Conservation (phyloP, 1,140 invertebrate species). For the Babylonia areolata region DNA sequence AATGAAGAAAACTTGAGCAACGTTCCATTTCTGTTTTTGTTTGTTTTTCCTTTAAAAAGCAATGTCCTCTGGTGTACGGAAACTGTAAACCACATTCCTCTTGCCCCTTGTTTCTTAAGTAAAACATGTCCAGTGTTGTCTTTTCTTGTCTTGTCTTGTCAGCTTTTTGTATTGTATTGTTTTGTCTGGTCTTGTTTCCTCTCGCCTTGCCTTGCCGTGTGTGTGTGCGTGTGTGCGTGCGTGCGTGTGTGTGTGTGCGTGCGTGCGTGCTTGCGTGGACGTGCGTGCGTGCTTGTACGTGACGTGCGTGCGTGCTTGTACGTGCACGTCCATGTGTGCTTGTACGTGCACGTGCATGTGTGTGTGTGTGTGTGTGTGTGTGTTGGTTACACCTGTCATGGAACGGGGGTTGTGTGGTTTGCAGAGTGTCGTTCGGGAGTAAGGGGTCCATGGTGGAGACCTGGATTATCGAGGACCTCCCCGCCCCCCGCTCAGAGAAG, state of each 20-base stretch:
- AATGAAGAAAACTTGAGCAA: too few species aligned
- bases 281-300: not conserved
- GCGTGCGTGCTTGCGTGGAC: not conserved
- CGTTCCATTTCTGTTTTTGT: too few species aligned
- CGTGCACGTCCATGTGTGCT: not conserved
- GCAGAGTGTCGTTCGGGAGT: constrained; percentile 67
- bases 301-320: not conserved
- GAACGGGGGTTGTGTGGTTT: constrained; percentile 21
- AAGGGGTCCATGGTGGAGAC: constrained; percentile 67
- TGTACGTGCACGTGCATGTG: not conserved
- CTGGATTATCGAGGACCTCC: constrained; percentile 63
- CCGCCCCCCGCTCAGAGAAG: constrained; percentile 32
- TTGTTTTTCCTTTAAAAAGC: too few species aligned
- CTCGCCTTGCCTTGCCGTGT: too few species aligned
- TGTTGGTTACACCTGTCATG: not conserved
- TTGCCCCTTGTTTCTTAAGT: too few species aligned
- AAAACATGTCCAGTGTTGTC: too few species aligned
- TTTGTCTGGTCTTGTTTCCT: too few species aligned
- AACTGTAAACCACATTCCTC: too few species aligned
- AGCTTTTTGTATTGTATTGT: too few species aligned
- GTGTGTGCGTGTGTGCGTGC: not conserved
- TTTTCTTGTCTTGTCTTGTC: too few species aligned
- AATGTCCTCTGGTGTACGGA: too few species aligned
- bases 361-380: not conserved
- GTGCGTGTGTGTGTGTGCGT: not conserved